Percentiles rank a stretch among this genome's conserved stretches.
phyloP scores from a whole-genome alignment of 2,113 vertebrate genomes.

The Psilopogon haemacephalus region DNA sequence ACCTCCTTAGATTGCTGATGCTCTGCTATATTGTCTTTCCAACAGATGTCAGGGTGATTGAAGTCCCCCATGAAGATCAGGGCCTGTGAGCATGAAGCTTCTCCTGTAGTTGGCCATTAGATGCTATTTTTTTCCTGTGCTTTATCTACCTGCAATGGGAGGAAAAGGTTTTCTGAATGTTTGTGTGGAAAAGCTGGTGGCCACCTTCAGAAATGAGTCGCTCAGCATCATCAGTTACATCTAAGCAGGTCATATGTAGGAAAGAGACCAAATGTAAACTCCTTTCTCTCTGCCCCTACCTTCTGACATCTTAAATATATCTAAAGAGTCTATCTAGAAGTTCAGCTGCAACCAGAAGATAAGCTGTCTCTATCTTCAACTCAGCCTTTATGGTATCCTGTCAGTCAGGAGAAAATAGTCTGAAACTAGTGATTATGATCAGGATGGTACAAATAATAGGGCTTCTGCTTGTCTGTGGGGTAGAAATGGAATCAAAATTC shows the following conservation, averaged over 20 bases:
- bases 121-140: neutral
- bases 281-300: too few relatives aligned
- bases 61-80: too few relatives aligned
- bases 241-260: slow-evolving; percentile 1
- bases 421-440: neutral
- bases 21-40: too few relatives aligned
- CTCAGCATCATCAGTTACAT: neutral
- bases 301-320: neutral
- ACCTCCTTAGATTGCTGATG: too few relatives aligned
- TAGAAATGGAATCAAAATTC: neutral
- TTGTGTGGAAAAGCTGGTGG: neutral
- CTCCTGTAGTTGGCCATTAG: neutral
- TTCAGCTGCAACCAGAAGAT: neutral
- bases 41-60: too few relatives aligned
- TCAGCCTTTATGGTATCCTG: neutral
- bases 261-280: neutral
- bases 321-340: neutral
- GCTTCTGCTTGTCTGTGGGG: neutral
- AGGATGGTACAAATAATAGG: neutral
- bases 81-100: too few relatives aligned
- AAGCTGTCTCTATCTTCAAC: neutral
- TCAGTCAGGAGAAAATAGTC: neutral
- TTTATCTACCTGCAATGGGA: neutral
- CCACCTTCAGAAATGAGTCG: slow-evolving; percentile 2
- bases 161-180: neutral